Conservation (phyloP, 2,888 invertebrate species). For the Aspidiotus rigidus region DNA sequence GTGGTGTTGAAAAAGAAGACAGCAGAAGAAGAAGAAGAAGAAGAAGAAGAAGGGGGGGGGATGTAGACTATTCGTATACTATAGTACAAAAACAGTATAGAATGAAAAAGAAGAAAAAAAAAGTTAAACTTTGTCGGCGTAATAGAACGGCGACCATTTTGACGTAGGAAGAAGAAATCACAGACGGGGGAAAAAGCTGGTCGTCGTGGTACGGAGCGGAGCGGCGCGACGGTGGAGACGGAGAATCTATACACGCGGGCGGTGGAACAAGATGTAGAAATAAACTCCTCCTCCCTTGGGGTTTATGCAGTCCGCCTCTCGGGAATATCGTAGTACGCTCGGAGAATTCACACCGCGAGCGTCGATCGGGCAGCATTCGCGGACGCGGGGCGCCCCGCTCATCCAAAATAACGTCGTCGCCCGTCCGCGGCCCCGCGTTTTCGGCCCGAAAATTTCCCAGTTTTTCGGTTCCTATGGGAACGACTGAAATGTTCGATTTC, state of each 20-base stretch:
- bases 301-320: constrained; percentile 43
- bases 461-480: constrained; percentile 51
- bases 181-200: constrained; percentile 33
- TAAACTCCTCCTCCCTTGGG: constrained; percentile 46
- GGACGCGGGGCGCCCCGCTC: constrained; percentile 16
- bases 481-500: constrained; percentile 39
- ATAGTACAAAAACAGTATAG: constrained; percentile 25
- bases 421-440: constrained; percentile 35
- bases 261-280: constrained; percentile 36
- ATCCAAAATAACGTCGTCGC: constrained; percentile 20
- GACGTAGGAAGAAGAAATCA: constrained; percentile 34
- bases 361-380: constrained; percentile 18
- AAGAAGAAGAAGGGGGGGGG: background rate
- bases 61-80: background rate
- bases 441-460: constrained; percentile 39
- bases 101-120: constrained; percentile 33
- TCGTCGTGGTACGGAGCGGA: background rate
- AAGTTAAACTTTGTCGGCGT: constrained; percentile 34
- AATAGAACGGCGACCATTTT: constrained; percentile 32
- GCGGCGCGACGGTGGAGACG: constrained; percentile 17
- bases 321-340: constrained; percentile 37
- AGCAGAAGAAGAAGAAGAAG: background rate
- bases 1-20: background rate
- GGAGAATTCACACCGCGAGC: constrained; percentile 34
- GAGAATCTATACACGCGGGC: constrained; percentile 9